Conservation (phyloP, 2,113 vertebrate genomes). For the Ceyx margarethae region DNA sequence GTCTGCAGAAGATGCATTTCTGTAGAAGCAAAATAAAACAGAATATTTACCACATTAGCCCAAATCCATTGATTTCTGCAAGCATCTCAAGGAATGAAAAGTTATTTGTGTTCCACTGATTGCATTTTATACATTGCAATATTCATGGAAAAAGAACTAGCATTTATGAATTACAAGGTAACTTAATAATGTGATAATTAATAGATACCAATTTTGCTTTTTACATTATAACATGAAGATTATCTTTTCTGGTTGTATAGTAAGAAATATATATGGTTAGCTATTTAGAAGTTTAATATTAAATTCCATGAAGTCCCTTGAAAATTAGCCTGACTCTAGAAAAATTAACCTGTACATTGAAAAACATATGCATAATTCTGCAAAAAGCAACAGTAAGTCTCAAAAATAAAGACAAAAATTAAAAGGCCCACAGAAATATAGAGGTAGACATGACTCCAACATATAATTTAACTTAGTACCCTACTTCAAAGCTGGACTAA, state of each 20-base stretch:
- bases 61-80: not conserved
- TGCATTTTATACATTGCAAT: not conserved
- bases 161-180: not conserved
- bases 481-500: not conserved
- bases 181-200: not conserved
- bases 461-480: not conserved
- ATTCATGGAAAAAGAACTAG: not conserved
- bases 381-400: not conserved
- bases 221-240: constrained; percentile 19
- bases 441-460: not conserved
- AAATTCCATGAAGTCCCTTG: not conserved
- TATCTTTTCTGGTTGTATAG: not conserved
- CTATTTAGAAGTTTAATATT: constrained; percentile 1
- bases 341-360: constrained; percentile 38
- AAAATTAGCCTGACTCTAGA: constrained; percentile 18
- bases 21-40: constrained; percentile 65
- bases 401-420: not conserved
- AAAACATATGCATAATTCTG: not conserved
- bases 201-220: not conserved
- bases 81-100: not conserved
- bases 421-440: not conserved
- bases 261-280: not conserved
- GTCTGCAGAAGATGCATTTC: constrained; percentile 93
- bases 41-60: not conserved
- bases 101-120: not conserved